These are phyloP conservation scores for Passer montanus DNA, from an alignment of 2,113 vertebrate genomes.

Conservation along the genomic window DNA sequence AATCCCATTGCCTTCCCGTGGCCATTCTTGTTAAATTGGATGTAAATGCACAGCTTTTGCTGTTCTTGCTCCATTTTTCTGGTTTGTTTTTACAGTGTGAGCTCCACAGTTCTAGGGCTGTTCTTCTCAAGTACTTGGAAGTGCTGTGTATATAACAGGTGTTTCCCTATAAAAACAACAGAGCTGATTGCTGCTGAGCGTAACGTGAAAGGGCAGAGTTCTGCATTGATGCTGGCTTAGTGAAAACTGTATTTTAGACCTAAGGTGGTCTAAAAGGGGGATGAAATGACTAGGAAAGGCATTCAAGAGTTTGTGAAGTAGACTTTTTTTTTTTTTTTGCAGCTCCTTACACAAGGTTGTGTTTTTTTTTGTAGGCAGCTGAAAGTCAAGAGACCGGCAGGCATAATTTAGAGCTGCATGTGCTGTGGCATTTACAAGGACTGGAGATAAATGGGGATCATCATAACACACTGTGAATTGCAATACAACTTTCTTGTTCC, in stretches of 20 bases:
- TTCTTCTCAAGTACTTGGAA: background rate
- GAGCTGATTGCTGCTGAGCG: background rate
- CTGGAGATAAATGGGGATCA: conserved; percentile 44
- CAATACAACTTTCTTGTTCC: background rate
- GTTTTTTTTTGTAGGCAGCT: background rate
- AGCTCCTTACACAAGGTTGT: background rate
- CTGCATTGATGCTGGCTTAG: background rate
- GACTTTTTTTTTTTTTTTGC: background rate
- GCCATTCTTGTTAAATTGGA: background rate
- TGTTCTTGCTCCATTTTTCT: background rate
- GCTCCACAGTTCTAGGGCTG: background rate
- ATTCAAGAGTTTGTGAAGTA: background rate
- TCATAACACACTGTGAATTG: conserved; percentile 45
- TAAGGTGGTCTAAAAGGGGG: background rate
- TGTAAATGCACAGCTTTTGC: background rate
- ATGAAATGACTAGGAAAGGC: background rate
- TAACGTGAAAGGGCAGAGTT: background rate
- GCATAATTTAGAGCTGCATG: conserved; percentile 1
- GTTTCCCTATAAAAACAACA: background rate
- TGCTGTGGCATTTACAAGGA: background rate
- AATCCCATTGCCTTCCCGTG: background rate
- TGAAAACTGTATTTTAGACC: background rate
- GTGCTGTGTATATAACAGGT: background rate
- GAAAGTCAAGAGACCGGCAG: background rate
- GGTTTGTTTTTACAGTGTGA: background rate